Evolutionary conservation across 2,888 invertebrate genomes (phyloP).

Genomic region (Achlya flavicornis): DNA sequence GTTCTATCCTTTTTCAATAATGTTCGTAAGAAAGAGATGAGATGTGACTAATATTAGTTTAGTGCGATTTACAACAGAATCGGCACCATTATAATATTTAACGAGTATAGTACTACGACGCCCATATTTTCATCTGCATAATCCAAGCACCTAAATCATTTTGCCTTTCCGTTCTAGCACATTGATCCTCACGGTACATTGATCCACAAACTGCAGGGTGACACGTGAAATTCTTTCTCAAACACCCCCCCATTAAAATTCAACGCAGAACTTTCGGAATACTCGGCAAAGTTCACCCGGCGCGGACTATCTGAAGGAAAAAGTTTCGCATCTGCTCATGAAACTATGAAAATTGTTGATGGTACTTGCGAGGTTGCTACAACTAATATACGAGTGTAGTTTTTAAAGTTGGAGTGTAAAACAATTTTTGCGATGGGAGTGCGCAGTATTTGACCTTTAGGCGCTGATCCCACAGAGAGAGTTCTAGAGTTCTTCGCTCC

Average conservation of each 20-base stretch:
- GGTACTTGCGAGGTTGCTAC: conserved; percentile 20
- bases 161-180: not conserved
- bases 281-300: conserved; percentile 23
- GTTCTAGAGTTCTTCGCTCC: too few relatives aligned
- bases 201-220: conserved; percentile 18
- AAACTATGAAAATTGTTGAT: conserved; percentile 50
- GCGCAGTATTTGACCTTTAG: not conserved
- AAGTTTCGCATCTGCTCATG: conserved; percentile 44
- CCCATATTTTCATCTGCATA: not conserved
- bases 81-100: too few relatives aligned
- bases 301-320: conserved; percentile 20
- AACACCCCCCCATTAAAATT: conserved; percentile 36
- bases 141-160: not conserved
- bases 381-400: conserved; percentile 12
- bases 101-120: not conserved
- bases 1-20: too few relatives aligned
- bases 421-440: not conserved
- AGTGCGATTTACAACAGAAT: too few relatives aligned
- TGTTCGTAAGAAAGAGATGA: too few relatives aligned
- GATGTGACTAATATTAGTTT: too few relatives aligned
- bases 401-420: conserved; percentile 6
- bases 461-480: too few relatives aligned
- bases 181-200: conserved; percentile 8
- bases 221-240: conserved; percentile 23
- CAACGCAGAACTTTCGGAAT: conserved; percentile 37